These are phyloP conservation scores for Gambusia yucatana DNA, from an alignment of 2,797 vertebrate species.

Conservation along the genomic window DNA sequence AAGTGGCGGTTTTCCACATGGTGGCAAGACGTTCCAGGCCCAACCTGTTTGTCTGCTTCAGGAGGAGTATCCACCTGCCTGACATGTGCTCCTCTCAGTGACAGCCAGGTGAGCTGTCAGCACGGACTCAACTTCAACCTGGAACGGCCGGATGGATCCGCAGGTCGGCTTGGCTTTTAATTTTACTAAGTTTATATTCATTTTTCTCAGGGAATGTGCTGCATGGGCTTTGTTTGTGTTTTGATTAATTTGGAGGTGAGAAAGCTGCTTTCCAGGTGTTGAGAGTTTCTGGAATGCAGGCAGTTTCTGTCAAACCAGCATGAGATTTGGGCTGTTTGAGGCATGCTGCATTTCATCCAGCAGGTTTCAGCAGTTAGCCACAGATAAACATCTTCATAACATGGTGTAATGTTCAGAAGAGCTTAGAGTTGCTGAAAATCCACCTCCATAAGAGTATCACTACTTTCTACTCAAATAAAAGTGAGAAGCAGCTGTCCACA, in stretches of 20 bases:
- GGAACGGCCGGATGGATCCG: constrained; percentile 19
- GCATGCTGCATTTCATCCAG: background rate
- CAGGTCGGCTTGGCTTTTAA: constrained; percentile 55
- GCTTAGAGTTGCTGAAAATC: no score
- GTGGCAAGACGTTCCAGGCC: constrained; percentile 22
- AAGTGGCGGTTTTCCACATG: background rate
- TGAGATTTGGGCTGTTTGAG: background rate
- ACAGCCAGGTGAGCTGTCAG: constrained; percentile 27
- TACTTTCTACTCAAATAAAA: no score
- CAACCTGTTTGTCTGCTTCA: constrained; percentile 76
- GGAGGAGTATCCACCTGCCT: constrained; percentile 30
- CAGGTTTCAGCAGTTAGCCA: background rate
- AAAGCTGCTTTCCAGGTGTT: constrained; percentile 12
- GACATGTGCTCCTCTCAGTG: constrained; percentile 38
- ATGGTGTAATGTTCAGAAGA: background rate
- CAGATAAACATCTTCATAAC: background rate
- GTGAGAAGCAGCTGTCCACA: no score
- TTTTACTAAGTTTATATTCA: background rate
- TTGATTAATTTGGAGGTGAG: background rate
- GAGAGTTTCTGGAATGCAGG: background rate
- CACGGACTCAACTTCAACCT: constrained; percentile 34
- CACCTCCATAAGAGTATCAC: no score
- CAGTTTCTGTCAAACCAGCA: constrained; percentile 34
- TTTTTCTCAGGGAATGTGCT: background rate
- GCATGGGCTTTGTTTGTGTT: background rate